Evolutionary conservation across 2,113 vertebrate genomes (phyloP), one percentile per base, ranked within the genome.

Genomic region (Dromas ardeola): DNA sequence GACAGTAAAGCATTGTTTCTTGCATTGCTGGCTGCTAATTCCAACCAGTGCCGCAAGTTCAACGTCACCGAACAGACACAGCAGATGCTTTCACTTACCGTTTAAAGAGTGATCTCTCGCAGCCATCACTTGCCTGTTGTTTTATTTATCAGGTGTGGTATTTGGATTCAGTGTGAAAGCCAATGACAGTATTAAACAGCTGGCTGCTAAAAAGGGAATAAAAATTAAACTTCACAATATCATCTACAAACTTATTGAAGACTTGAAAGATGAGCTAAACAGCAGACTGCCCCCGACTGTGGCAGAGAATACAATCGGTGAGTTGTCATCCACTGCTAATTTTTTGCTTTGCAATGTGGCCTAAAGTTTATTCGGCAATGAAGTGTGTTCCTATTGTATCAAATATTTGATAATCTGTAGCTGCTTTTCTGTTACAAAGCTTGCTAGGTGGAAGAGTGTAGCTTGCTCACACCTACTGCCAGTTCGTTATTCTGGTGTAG

Each of bases 201-300:
- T 98, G 94, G 99, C 99, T 82, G 82, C 88, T n/a, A 98, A 98
- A 93, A 99, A 97, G 17, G 97, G 98, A 93, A 91, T 99, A 85
- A 98, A 98, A 55, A 97, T 99, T 83, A 98, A 98, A 78, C 98
- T 99, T 27, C 98, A 99, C 96, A 97, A 56, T 29, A 38, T 99
- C 87, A 99, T 99, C 97, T 99, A 99, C 96, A 98, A 97, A 61
- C 98, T 99, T 47, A 88, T 99, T 45, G 99, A 99, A 26, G 98
- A 99, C 88, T 96, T 99, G 79, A 99, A 99, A 95, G 98, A 98
- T 0, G 99, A 99, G 83, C 86, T 99, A 58, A 99, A 97, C 85
- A 97, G 81, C 89, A 99, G 97, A 61, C 97, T 99, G 42, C 98
- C 98, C 5, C 90, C 97, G 1, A 5, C 29, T 17, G 19, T 97